phyloP scores from a whole-genome alignment of 2,888 invertebrate species.

The Ischnus inquisitorius region DNA sequence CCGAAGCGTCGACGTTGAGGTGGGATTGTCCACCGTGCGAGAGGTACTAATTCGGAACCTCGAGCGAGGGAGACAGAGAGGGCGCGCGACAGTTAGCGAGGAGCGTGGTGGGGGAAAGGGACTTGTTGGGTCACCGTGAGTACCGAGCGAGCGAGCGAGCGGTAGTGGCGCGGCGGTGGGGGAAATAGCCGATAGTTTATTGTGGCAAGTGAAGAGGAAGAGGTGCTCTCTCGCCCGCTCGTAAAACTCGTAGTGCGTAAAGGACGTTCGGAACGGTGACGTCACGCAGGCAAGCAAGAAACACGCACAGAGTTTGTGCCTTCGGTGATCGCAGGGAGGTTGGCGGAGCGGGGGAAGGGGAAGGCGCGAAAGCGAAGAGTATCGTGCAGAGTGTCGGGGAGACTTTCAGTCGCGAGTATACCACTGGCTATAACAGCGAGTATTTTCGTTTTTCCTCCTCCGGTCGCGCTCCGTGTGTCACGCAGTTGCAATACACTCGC shows the following conservation, averaged over 20 bases:
- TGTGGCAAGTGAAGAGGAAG: conserved; percentile 64
- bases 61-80: background rate
- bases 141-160: conserved; percentile 43
- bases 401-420: conserved; percentile 62
- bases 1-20: background rate
- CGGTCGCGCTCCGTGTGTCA: background rate
- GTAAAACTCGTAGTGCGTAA: conserved; percentile 72
- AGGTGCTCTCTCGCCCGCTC: conserved; percentile 66
- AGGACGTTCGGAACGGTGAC: conserved; percentile 72
- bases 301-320: conserved; percentile 37
- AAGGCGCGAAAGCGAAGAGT: conserved; percentile 54
- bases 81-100: background rate
- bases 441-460: background rate
- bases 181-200: conserved; percentile 59
- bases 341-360: conserved; percentile 25
- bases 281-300: conserved; percentile 68
- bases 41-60: background rate
- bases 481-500: background rate
- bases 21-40: background rate
- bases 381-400: conserved; percentile 60
- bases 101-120: conserved; percentile 29
- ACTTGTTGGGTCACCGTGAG: conserved; percentile 69
- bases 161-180: conserved; percentile 69
- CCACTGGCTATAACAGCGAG: conserved; percentile 23
- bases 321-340: conserved; percentile 1